Evolutionary conservation across 1,140 invertebrate species (phyloP), one percentile per base, ranked within the genome.

Genomic region (Calycopis cecrops): DNA sequence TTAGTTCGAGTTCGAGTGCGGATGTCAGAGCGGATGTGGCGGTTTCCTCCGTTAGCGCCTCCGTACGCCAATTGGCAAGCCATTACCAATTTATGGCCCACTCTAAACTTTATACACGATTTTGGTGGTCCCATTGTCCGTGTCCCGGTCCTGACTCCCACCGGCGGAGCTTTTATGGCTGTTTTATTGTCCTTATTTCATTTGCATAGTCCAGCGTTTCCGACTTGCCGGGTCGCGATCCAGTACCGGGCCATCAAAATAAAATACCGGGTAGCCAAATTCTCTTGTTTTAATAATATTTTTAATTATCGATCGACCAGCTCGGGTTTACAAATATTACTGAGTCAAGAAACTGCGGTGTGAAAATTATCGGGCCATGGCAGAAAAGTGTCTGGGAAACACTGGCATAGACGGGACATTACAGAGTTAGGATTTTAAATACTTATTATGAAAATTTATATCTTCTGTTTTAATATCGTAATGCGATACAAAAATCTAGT

Each of bases 61-160:
- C 83, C 78, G 80, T 80, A 73, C 64, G 78, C 73, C 80, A 81
- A 86, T 84, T 84, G 79, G 83, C 83, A 60, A 77, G 80, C 79
- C 76, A 76, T 86, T 79, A 82, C 78, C 75, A 76, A 81, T 86
- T 86, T 84, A 86, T 65, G 69, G 69, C 71, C 78, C 76, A 81
- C 80, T 86, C 82, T 80, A 77, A 81, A 83, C 60, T 79, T 83
- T 76, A 79, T 82, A 69, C 63, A 64, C 79, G 61, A 75, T 81
- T 81, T 70, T 75, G 80, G 83, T 84, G 83, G 83, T 86, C 82
- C 81, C 71, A 86, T 86, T 86, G 83, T 73, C 70, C 35, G 42
- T 67, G n/a, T n/a, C n/a, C 70, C 74, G 76, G 66, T 63, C 21
- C 21, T 3, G 21, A 6, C n/a, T 71, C 64, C 69, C 75, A 72